These are phyloP conservation scores for Nasonia giraulti DNA, from an alignment of 1,140 invertebrate species.

Conservation along the genomic window DNA sequence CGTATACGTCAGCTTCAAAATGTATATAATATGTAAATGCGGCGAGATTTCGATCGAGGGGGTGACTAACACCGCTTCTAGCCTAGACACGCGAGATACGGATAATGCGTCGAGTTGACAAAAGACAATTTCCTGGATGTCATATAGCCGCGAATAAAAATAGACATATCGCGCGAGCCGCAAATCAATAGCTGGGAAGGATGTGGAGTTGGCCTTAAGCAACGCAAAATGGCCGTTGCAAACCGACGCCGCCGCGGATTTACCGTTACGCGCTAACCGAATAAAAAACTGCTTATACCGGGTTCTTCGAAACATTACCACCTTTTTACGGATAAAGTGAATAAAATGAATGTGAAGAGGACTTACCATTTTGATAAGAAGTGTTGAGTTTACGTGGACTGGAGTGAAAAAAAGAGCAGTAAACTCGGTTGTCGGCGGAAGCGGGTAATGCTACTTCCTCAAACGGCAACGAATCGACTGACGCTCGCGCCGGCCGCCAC, in stretches of 20 bases:
- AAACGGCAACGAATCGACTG: slow-evolving; percentile 50
- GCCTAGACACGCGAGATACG: background rate
- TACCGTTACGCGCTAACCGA: background rate
- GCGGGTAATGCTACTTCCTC: slow-evolving; percentile 51
- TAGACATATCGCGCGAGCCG: background rate
- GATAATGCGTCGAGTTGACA: background rate
- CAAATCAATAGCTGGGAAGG: background rate
- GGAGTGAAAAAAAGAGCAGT: slow-evolving; percentile 24
- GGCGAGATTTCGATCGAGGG: slow-evolving; percentile 30
- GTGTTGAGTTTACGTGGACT: slow-evolving; percentile 24
- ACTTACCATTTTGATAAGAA: slow-evolving; percentile 50
- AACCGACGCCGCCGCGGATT: background rate
- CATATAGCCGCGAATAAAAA: background rate
- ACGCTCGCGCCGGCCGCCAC: background rate
- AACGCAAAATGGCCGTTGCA: slow-evolving; percentile 39
- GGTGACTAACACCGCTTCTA: background rate
- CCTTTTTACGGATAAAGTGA: background rate
- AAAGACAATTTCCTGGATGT: background rate
- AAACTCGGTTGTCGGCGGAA: slow-evolving; percentile 57
- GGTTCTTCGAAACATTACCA: background rate
- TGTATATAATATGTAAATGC: too few relatives aligned
- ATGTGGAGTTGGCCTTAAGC: background rate
- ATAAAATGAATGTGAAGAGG: background rate
- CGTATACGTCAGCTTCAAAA: too few relatives aligned
- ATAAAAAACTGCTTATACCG: background rate